These are phyloP conservation scores for Sitta carolinensis DNA, from an alignment of 2,797 vertebrate genomes.

Conservation along the genomic window DNA sequence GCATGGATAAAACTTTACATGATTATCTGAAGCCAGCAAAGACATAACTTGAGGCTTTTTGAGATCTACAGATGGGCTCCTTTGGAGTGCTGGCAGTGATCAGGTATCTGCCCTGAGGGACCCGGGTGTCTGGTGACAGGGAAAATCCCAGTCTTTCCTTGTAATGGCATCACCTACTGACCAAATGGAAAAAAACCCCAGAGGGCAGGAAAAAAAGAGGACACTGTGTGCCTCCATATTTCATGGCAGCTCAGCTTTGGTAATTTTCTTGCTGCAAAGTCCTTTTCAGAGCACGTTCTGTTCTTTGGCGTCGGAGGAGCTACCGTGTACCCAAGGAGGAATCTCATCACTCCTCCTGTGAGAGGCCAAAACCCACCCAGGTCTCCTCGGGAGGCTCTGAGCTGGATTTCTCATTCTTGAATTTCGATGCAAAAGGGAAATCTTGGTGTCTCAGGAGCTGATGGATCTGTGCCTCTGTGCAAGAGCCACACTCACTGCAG, in stretches of 20 bases:
- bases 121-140: not conserved
- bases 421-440: not conserved
- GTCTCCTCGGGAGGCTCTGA: not conserved
- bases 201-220: not conserved
- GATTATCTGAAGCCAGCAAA: not conserved
- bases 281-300: accelerated
- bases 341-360: accelerated
- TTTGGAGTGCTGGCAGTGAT: not conserved
- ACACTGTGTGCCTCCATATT: not conserved
- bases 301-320: not conserved
- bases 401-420: not conserved
- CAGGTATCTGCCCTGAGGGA: not conserved
- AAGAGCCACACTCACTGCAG: not conserved
- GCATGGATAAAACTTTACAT: not conserved
- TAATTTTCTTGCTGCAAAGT: not conserved
- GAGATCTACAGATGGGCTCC: not conserved
- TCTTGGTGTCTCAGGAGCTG: not conserved
- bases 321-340: accelerated
- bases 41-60: not conserved
- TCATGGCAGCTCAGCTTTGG: not conserved
- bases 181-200: not conserved
- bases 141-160: not conserved
- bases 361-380: accelerated
- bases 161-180: not conserved
- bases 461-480: not conserved